Evolutionary conservation across 2,797 vertebrate genomes (phyloP), one percentile per base, ranked within the genome.

Genomic region (Cuculus canorus): DNA sequence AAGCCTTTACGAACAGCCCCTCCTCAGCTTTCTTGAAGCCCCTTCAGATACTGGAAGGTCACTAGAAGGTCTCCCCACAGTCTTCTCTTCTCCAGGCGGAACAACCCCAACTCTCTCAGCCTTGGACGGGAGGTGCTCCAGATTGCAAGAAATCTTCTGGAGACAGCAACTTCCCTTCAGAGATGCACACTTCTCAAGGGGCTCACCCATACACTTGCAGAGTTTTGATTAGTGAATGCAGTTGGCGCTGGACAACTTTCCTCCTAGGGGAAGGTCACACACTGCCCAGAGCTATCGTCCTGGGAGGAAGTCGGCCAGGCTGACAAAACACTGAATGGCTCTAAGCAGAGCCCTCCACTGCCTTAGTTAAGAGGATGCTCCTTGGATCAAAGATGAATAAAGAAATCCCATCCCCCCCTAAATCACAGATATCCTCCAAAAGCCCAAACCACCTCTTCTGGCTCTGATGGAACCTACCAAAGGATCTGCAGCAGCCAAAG

Each of bases 251-350:
- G 56, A 56, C 17, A 80, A 5, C 17, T 56, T 13, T 83, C 13
- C 30, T 32, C 32, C 56, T 19, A 8, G 27, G 28, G 25, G 15
- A 70, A 83, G 17, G 25, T 39, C 11, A 30, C 13, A 11, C 33
- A 3, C n/a, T 35, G 27, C 64, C 30, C 60, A 80, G 60, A 82
- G 32, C 43, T 27, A 28, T 5, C 0, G 0, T 9, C n/a, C 23
- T 37, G 9, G 14, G 18, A 54, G 35, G 35, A 68, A n/a, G 14
- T 19, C 69, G 81, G 32, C 30, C 53, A 54, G 54, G 47, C 43
- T 66, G 7, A 24, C 17, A 56, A 27, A 89, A 24, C 5, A 35
- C 37, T 19, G 13, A 63, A 50, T 0, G 43, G 39, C 85, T 4
- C 25, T 32, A 80, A 69, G 47, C 43, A 80, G 48, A 79, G 28